Evolutionary conservation across 2,797 vertebrate species (phyloP).

Genomic region (Acridotheres tristis): DNA sequence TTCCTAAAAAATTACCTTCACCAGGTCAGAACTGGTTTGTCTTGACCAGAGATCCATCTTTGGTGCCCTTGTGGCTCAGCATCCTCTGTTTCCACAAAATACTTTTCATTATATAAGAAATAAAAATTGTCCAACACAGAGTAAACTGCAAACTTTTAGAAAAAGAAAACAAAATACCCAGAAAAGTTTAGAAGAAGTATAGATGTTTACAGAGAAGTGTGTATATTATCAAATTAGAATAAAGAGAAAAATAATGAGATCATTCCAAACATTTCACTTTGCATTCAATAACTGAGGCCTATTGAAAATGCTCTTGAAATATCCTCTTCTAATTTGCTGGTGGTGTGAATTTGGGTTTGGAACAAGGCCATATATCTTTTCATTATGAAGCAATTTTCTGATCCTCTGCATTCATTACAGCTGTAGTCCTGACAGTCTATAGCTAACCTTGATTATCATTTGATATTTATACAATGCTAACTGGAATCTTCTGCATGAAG

Average conservation of each 20-base stretch:
- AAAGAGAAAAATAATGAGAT: constrained; percentile 17
- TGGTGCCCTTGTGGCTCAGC: background rate
- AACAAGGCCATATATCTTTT: constrained; percentile 40
- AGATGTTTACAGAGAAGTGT: background rate
- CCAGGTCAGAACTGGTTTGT: background rate
- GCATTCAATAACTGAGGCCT: constrained; percentile 18
- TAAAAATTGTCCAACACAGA: background rate
- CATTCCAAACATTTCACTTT: background rate
- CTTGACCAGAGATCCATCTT: background rate
- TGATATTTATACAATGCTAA: constrained; percentile 45
- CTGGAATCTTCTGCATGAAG: background rate
- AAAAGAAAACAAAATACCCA: background rate
- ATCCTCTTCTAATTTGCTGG: constrained; percentile 60
- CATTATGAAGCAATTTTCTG: constrained; percentile 69
- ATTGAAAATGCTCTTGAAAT: constrained; percentile 64
- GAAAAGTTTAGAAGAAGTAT: background rate
- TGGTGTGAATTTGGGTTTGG: constrained; percentile 47
- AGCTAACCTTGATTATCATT: constrained; percentile 65
- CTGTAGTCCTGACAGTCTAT: constrained; percentile 21
- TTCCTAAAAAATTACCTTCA: background rate
- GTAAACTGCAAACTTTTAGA: background rate
- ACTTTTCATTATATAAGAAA: background rate
- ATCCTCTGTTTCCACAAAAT: background rate
- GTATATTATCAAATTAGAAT: background rate
- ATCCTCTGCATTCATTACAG: constrained; percentile 68